Conservation (phyloP, 2,797 vertebrate genomes). For the Tangara arthus region DNA sequence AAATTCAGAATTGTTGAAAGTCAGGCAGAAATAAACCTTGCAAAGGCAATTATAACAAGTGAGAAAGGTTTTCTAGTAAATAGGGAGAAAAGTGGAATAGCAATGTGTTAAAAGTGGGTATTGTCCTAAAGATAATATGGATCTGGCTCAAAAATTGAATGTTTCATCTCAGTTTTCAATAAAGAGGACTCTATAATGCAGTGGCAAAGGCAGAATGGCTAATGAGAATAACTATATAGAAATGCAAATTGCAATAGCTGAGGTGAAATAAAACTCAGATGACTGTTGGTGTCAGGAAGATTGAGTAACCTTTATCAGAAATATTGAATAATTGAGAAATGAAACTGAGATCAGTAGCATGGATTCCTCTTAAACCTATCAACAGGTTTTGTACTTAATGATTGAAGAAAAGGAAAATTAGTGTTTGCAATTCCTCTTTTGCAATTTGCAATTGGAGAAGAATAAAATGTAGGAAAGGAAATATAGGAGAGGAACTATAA, state of each 20-base stretch:
- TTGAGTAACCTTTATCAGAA: not conserved
- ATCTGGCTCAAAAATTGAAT: not conserved
- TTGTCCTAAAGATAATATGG: not conserved
- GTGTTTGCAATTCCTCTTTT: not conserved
- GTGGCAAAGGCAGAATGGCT: not conserved
- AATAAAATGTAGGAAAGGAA: not conserved
- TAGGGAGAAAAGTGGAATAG: not conserved
- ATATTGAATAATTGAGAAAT: not conserved
- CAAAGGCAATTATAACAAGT: conserved; percentile 13
- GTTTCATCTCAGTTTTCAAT: conserved; percentile 3
- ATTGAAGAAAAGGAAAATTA: not conserved
- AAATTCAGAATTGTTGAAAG: conserved; percentile 16
- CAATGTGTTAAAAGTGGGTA: not conserved
- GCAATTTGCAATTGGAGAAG: not conserved
- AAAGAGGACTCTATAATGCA: not conserved
- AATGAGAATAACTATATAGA: not conserved
- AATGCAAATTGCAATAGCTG: conserved; percentile 1
- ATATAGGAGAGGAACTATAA: not conserved
- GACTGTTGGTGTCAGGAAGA: not conserved
- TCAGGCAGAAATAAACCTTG: conserved; percentile 16
- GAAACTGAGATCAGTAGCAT: not conserved
- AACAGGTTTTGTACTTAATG: not conserved
- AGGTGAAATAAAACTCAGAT: not conserved
- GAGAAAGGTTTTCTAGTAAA: conserved; percentile 7
- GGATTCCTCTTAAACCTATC: not conserved